Conservation (phyloP, 1,140 invertebrate species). For the Subanguina moxae region DNA sequence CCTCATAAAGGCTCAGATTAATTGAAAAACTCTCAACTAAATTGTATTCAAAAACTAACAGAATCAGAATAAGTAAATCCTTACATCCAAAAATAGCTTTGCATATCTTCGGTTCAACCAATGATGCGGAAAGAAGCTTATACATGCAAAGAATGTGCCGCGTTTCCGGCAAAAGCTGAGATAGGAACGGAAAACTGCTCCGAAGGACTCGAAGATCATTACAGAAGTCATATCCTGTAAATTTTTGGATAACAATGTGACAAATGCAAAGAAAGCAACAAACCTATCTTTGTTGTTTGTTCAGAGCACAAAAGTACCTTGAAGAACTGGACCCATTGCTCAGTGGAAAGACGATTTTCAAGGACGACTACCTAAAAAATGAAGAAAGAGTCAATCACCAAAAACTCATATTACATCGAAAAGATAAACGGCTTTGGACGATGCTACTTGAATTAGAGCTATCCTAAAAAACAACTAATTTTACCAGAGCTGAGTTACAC, state of each 20-base stretch:
- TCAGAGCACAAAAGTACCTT: conserved; percentile 24
- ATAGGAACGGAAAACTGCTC: conserved; percentile 25
- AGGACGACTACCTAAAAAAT: neutral
- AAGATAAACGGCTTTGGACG: conserved; percentile 18
- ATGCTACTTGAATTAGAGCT: conserved; percentile 25
- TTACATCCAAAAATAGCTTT: conserved; percentile 5
- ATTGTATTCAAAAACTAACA: neutral
- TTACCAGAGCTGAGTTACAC: conserved; percentile 2
- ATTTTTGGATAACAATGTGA: neutral
- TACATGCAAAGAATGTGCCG: conserved; percentile 23
- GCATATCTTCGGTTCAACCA: conserved; percentile 7
- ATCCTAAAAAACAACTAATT: conserved; percentile 16
- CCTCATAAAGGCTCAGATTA: conserved; percentile 15
- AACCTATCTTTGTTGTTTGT: conserved; percentile 17
- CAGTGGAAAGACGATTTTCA: neutral
- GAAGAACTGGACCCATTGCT: conserved; percentile 29
- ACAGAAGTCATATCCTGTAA: conserved; percentile 26
- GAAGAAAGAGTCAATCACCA: neutral
- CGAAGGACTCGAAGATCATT: conserved; percentile 27
- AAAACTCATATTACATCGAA: conserved; percentile 18
- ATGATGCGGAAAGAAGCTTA: neutral
- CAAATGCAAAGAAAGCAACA: neutral
- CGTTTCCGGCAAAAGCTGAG: neutral
- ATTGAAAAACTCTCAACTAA: neutral
- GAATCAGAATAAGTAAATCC: neutral